phyloP scores from a whole-genome alignment of 2,888 invertebrate species.

The Chesias legatella region DNA sequence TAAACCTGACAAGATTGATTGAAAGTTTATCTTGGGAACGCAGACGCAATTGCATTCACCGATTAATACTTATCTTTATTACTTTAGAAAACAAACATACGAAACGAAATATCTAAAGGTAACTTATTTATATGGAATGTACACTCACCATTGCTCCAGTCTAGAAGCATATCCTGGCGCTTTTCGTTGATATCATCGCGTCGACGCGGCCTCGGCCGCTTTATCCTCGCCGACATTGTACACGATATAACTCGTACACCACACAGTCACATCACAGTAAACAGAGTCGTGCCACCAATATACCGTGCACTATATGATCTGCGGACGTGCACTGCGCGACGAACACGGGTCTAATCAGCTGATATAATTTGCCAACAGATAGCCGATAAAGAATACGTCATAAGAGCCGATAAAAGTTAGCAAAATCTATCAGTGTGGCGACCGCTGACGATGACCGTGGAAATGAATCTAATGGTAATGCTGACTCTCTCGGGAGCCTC shows the following conservation, averaged over 20 bases:
- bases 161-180: slow-evolving; percentile 63
- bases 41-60: slow-evolving; percentile 9
- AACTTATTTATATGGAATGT: neutral
- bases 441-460: slow-evolving; percentile 35
- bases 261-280: slow-evolving; percentile 50
- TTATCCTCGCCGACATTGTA: slow-evolving; percentile 56
- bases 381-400: slow-evolving; percentile 67
- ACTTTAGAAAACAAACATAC: neutral
- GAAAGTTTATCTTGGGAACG: slow-evolving; percentile 16
- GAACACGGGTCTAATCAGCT: slow-evolving; percentile 51
- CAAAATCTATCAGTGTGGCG: slow-evolving; percentile 35
- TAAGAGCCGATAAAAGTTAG: slow-evolving; percentile 55
- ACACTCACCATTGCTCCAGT: slow-evolving; percentile 70
- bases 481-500: slow-evolving; percentile 6
- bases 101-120: neutral
- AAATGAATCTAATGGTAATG: slow-evolving; percentile 21
- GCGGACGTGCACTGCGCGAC: slow-evolving; percentile 65
- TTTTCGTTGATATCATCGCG: slow-evolving; percentile 64
- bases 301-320: slow-evolving; percentile 38
- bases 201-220: slow-evolving; percentile 60
- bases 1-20: slow-evolving; percentile 19
- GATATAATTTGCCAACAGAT: slow-evolving; percentile 58
- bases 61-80: slow-evolving; percentile 1
- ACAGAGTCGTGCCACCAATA: slow-evolving; percentile 41
- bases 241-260: slow-evolving; percentile 31